phyloP scores from a whole-genome alignment of 2,113 vertebrate species.

The Aspidoscelis tigris region DNA sequence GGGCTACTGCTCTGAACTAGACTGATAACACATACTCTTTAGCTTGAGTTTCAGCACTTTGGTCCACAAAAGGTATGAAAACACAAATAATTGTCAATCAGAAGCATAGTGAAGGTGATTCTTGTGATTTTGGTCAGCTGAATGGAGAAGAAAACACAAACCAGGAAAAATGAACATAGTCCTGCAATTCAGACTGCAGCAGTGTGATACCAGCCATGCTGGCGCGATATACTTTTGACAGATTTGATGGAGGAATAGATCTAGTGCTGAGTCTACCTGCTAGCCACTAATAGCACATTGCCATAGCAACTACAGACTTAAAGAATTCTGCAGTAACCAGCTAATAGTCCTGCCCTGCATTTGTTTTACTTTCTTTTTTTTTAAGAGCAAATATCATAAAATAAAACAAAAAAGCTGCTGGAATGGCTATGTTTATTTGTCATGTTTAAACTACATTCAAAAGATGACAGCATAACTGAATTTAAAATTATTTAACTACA shows the following conservation, averaged over 20 bases:
- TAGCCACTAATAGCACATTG: conserved; percentile 40
- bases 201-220: conserved; percentile 2
- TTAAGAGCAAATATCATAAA: neutral
- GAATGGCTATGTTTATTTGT: neutral
- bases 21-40: too few species aligned
- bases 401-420: neutral
- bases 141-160: neutral
- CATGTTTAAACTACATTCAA: neutral
- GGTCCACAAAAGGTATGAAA: too few species aligned
- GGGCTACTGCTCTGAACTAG: too few species aligned
- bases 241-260: conserved; percentile 40
- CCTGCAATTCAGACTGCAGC: conserved; percentile 18
- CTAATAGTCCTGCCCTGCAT: conserved; percentile 12
- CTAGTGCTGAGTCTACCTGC: conserved; percentile 29
- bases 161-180: conserved; percentile 1
- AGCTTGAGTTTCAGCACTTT: too few species aligned
- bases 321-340: conserved; percentile 1
- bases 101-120: too few species aligned
- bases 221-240: conserved; percentile 41
- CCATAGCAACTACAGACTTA: conserved; percentile 40
- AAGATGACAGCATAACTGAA: conserved; percentile 5
- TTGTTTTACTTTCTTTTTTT: neutral
- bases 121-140: neutral
- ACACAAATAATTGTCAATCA: too few species aligned
- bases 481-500: neutral